Evolutionary conservation across 2,888 invertebrate genomes (phyloP).

Genomic region (Ochropacha duplaris): DNA sequence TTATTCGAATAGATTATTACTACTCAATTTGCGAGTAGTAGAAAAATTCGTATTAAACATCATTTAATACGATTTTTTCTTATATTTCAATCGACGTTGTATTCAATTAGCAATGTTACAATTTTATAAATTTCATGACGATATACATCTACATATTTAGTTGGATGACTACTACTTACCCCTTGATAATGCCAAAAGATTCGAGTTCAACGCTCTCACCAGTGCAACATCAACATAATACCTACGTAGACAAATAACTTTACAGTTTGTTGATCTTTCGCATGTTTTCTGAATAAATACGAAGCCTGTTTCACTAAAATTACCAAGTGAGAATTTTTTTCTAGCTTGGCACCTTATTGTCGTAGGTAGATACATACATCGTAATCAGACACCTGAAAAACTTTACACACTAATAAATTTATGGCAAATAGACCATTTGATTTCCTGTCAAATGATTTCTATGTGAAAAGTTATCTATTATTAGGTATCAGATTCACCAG

Average conservation of each 20-base stretch:
- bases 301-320: conserved; percentile 3
- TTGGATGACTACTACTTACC: background rate
- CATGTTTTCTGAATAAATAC: conserved; percentile 33
- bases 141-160: too few species aligned
- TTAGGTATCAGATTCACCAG: too few species aligned
- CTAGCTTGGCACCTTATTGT: background rate
- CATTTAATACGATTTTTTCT: background rate
- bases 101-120: background rate
- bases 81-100: background rate
- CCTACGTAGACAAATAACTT: conserved; percentile 19
- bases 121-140: conserved; percentile 7
- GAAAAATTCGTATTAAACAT: background rate
- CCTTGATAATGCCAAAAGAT: conserved; percentile 24
- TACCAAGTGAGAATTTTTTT: background rate
- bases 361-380: too few species aligned
- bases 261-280: conserved; percentile 41
- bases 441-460: too few species aligned
- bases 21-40: background rate
- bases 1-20: background rate
- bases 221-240: conserved; percentile 34
- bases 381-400: too few species aligned
- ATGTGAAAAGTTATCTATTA: too few species aligned
- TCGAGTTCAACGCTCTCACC: conserved; percentile 43
- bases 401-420: too few species aligned
- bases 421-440: too few species aligned